Percentiles rank a stretch among this genome's conserved stretches.
Evolutionary conservation across 64 coral and sea anemone species (phyloP).

Genomic region (Montipora sp.): DNA sequence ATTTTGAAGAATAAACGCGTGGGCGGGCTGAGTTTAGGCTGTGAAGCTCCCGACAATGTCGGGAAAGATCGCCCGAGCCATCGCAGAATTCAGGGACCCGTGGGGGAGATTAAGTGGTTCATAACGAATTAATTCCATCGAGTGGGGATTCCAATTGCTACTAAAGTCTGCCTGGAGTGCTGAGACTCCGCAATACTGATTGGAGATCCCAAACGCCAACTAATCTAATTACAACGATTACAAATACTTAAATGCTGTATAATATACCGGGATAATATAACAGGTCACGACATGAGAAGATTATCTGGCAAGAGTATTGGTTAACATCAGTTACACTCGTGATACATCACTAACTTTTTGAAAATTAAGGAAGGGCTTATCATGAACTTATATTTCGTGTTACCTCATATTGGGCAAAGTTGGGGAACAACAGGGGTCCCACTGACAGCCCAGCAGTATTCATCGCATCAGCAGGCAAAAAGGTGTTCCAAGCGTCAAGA

Average conservation of each 20-base stretch:
- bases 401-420: conserved; percentile 17
- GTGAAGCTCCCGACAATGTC: too few species aligned
- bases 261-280: background rate
- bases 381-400: background rate
- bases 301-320: background rate
- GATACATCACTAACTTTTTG: background rate
- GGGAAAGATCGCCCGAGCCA: too few species aligned
- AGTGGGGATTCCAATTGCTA: too few species aligned
- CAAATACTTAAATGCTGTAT: background rate
- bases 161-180: too few species aligned
- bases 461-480: background rate
- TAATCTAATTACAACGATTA: background rate
- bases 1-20: too few species aligned
- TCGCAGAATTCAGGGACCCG: too few species aligned
- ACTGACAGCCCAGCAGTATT: conserved; percentile 23
- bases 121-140: too few species aligned
- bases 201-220: too few species aligned
- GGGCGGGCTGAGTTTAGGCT: too few species aligned
- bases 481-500: background rate
- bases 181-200: too few species aligned
- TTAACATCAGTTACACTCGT: background rate
- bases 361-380: background rate
- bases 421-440: background rate
- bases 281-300: background rate
- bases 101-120: too few species aligned